Percentiles rank a stretch among this genome's conserved stretches.
Evolutionary conservation across 2,113 vertebrate species (phyloP).

Genomic region (Thalassarche chlororhynchos): DNA sequence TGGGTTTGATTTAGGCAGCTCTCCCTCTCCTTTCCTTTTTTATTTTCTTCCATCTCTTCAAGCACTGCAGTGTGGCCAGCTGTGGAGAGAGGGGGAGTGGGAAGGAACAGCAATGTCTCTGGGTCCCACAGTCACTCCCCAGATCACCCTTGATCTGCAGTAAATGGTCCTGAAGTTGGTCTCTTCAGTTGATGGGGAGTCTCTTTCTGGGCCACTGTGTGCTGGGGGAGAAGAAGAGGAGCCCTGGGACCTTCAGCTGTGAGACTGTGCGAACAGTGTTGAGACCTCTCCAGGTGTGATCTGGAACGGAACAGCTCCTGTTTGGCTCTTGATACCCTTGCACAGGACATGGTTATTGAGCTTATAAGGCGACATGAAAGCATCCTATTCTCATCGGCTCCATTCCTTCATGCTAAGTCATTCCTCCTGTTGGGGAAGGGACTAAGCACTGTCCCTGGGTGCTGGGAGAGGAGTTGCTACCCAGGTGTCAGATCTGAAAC

Average conservation of each 20-base stretch:
- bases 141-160: not conserved
- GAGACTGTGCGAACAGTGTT: not conserved
- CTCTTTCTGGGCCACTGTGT: not conserved
- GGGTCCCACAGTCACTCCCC: not conserved
- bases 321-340: not conserved
- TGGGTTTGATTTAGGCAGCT: constrained; percentile 39
- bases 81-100: not conserved
- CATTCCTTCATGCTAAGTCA: not conserved
- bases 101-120: not conserved
- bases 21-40: not conserved
- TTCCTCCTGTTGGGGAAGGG: not conserved
- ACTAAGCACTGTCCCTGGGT: not conserved
- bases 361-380: not conserved
- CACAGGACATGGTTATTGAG: not conserved
- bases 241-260: not conserved
- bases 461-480: not conserved
- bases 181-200: not conserved
- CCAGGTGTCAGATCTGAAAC: not conserved
- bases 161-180: not conserved
- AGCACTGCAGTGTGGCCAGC: not conserved
- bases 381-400: not conserved
- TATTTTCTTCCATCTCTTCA: not conserved
- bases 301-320: not conserved
- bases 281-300: not conserved
- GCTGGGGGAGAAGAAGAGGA: not conserved